Conservation (phyloP, 2,888 invertebrate species). For the Papilio protenor region DNA sequence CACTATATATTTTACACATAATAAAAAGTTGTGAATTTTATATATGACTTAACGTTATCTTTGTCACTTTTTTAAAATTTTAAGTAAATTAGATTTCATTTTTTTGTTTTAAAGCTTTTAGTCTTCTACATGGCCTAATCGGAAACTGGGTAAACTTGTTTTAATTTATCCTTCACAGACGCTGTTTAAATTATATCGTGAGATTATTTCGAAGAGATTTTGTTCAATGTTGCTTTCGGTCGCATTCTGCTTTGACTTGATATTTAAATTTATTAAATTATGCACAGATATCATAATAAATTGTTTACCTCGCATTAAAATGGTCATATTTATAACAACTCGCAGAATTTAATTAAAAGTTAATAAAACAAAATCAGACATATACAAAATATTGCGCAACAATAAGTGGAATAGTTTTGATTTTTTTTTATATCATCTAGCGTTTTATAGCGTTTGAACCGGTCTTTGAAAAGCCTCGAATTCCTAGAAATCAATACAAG, state of each 20-base stretch:
- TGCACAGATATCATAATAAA: not conserved
- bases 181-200: not conserved
- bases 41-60: not conserved
- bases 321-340: not conserved
- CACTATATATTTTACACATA: not conserved
- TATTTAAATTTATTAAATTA: not conserved
- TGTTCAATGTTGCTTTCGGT: not conserved
- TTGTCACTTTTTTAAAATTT: not conserved
- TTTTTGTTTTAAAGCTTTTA: not conserved
- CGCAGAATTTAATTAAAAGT: not conserved
- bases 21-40: not conserved
- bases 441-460: not conserved
- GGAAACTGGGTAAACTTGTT: not conserved
- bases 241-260: not conserved
- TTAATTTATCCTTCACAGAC: not conserved
- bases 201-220: not conserved
- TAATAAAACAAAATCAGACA: not conserved
- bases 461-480: not conserved
- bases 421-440: not conserved
- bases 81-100: not conserved
- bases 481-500: not conserved
- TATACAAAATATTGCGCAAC: not conserved
- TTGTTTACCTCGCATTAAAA: not conserved
- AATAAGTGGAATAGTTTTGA: not conserved
- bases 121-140: not conserved